A percentile compares a stretch with the other conserved stretches of the same genome.
These are phyloP conservation scores for Drosophila setifemur DNA, from an alignment of 1,140 invertebrate genomes.

Conservation along the genomic window DNA sequence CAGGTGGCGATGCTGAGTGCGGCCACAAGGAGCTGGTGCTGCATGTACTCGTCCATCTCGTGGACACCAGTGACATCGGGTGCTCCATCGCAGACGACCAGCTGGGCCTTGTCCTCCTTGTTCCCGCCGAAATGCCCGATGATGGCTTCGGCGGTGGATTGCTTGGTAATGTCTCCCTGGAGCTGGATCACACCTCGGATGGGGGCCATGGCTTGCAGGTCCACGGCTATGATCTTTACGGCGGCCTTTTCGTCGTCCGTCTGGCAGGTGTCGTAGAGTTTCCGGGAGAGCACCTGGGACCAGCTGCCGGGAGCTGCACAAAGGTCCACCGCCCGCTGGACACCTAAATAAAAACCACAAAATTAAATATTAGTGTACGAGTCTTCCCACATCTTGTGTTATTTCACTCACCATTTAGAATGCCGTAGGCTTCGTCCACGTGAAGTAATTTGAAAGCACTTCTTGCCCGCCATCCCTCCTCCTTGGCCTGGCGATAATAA, in stretches of 20 bases:
- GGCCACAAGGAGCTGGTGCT: conserved; percentile 95
- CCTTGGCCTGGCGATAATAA: conserved; percentile 98
- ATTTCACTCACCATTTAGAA: conserved; percentile 91
- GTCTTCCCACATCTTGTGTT: no score
- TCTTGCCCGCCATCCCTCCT: conserved; percentile 98
- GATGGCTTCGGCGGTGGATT: conserved; percentile 94
- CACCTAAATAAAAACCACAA: no score
- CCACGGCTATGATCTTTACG: conserved; percentile 98
- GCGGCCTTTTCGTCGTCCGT: conserved; percentile 83
- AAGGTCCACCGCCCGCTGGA: conserved; percentile 97
- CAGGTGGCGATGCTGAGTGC: conserved; percentile 98
- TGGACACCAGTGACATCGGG: conserved; percentile 99
- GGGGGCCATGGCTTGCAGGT: conserved; percentile 99
- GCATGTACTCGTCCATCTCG: conserved; percentile 99
- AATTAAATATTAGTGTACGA: no score
- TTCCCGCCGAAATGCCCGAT: conserved; percentile 90
- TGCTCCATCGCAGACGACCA: conserved; percentile 99
- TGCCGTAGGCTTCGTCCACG: conserved; percentile 96
- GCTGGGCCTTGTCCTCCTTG: conserved; percentile 91
- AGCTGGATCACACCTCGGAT: conserved; percentile 97
- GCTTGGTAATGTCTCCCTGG: conserved; percentile 98
- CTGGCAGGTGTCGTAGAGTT: conserved; percentile 85
- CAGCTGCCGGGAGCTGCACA: conserved; percentile 99
- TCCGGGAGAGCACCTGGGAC: conserved; percentile 96
- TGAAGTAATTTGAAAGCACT: conserved; percentile 99